A percentile compares a stretch with the other conserved stretches of the same genome.
Conservation (phyloP, 2,888 invertebrate species). For the Drosophila picticornis region DNA sequence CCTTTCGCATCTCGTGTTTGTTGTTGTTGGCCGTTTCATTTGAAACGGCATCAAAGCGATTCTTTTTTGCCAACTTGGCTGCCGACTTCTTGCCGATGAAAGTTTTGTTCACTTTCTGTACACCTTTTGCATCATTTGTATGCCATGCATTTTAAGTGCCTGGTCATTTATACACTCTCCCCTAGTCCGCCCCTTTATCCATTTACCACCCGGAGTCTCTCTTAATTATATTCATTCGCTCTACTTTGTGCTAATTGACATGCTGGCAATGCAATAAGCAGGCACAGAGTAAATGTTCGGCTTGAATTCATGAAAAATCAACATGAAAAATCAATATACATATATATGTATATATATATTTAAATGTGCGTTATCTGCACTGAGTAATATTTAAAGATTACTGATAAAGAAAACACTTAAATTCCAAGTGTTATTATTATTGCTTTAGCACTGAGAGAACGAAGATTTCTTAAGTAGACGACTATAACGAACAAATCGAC, state of each 20-base stretch:
- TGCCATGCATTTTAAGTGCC: conserved; percentile 56
- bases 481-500: neutral
- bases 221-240: conserved; percentile 41
- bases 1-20: conserved; percentile 4
- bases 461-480: neutral
- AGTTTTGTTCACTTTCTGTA: conserved; percentile 36
- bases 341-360: neutral
- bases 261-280: conserved; percentile 29
- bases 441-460: neutral
- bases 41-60: conserved; percentile 40
- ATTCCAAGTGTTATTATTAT: neutral
- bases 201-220: neutral
- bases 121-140: conserved; percentile 63
- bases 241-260: conserved; percentile 42
- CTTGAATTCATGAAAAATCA: neutral
- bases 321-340: too few species aligned
- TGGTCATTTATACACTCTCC: conserved; percentile 52
- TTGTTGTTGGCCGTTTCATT: conserved; percentile 33
- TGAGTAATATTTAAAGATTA: neutral
- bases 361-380: neutral
- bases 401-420: neutral
- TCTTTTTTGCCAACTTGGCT: conserved; percentile 38
- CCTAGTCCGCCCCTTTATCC: neutral
- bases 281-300: neutral
- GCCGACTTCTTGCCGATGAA: conserved; percentile 30